Base-by-base conservation (phyloP, 1,140 invertebrate genomes). In the Drosophila orosa region DNA sequence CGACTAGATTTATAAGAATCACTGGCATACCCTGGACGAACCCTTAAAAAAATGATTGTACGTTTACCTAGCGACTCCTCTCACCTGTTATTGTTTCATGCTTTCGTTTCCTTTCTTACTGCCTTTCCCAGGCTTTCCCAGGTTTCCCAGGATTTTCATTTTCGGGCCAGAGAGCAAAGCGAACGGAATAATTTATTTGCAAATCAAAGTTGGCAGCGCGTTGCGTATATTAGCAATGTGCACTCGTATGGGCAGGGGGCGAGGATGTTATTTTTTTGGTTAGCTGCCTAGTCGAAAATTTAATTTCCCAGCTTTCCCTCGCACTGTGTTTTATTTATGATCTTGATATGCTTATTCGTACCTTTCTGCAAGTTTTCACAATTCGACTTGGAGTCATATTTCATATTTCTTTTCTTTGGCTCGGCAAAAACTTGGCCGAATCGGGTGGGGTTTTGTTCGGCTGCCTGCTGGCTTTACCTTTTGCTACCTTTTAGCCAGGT, bases 321-420 rank as follows among this genome's bases (percentile, higher is more conserved):
- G 31, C 40, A 47, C 68, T 58, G 68, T 71, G 84, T 80, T 90
- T 89, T 89, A 89, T 89, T 89, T 89, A 89, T 89, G 84, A 89
- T 89, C 85, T 68, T 74, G 84, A 89, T 89, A 89, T 89, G 85
- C 80, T 89, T 89, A 89, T 84, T 90, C 77, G 45, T 89, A 84
- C 84, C 84, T 89, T 84, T 89, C 84, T 89, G 80, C 84, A 89
- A 90, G 85, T 89, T 89, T 89, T 89, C 84, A 84, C 84, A 87
- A 87, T 89, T 89, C 85, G 84, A 89, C 84, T 89, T 85, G 59
- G 77, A 89, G 80, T 89, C 84, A 89, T 89, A 89, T 89, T 84
- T 89, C 84, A 89, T 89, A 72, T 80, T 80, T 74, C 82, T 84
- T 82, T 72, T 65, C 60, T 74, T 72, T 37, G 77, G 62, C 48